Percentiles rank a stretch among this genome's conserved stretches.
phyloP scores from a whole-genome alignment of 1,140 invertebrate genomes.

The Rhynchophorus ferrugineus region DNA sequence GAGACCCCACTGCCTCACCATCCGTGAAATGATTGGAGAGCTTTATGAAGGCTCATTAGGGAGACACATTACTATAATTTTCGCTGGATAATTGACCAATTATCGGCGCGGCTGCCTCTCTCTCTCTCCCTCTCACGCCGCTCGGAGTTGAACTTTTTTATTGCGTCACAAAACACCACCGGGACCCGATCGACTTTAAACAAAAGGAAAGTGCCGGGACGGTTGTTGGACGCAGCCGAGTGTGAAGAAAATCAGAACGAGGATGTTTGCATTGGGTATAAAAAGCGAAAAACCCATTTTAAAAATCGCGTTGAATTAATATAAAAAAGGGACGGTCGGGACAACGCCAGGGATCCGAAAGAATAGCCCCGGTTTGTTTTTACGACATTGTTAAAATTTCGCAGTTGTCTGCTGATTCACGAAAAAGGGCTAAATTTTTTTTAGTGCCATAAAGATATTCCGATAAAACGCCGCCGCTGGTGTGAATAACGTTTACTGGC shows the following conservation, averaged over 20 bases:
- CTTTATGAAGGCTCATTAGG: constrained; percentile 10
- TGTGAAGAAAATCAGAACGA: constrained; percentile 6
- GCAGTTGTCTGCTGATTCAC: too few species aligned
- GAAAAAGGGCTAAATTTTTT: too few species aligned
- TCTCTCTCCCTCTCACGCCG: too few species aligned
- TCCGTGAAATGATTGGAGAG: constrained; percentile 6
- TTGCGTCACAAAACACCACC: not conserved
- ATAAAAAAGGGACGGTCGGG: too few species aligned
- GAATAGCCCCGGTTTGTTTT: too few species aligned
- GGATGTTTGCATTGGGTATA: constrained; percentile 12
- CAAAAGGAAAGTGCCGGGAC: constrained; percentile 5
- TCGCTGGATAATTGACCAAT: constrained; percentile 9
- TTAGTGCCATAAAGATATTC: too few species aligned
- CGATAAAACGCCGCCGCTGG: too few species aligned
- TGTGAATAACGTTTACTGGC: too few species aligned
- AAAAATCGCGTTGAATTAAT: too few species aligned
- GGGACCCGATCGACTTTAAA: not conserved
- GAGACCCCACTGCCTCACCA: too few species aligned
- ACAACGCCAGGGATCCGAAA: too few species aligned
- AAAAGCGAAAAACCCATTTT: constrained; percentile 8
- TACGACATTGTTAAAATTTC: too few species aligned
- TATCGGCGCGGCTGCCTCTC: constrained; percentile 4
- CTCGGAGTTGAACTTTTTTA: constrained; percentile 9
- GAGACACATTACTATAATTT: constrained; percentile 12
- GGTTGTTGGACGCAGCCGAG: not conserved